Evolutionary conservation across 2,888 invertebrate species (phyloP).

Genomic region (Phytoseiulus persimilis): DNA sequence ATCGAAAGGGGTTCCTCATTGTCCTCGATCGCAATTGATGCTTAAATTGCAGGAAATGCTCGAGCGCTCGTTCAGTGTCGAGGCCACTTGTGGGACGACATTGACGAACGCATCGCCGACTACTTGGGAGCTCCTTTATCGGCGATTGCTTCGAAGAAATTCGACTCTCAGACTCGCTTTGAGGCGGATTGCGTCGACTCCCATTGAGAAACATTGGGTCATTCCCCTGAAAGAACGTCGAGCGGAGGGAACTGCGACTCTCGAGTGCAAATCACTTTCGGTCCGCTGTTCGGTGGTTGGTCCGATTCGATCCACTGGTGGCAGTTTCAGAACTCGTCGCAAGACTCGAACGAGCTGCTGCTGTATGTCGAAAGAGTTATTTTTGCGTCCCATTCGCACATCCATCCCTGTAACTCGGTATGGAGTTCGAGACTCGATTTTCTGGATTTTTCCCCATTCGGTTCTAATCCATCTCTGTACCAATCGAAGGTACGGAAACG

Average conservation of each 20-base stretch:
- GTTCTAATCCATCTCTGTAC: no score
- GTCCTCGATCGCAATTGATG: neutral
- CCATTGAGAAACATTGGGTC: neutral
- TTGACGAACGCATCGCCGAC: neutral
- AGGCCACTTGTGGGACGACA: neutral
- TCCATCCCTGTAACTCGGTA: no score
- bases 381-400: no score
- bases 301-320: neutral
- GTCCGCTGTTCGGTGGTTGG: neutral
- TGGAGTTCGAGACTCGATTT: no score
- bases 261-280: neutral
- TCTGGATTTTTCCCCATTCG: no score
- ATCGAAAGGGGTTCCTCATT: neutral
- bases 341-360: neutral
- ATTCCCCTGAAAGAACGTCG: neutral
- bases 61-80: neutral
- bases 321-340: neutral
- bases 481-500: no score
- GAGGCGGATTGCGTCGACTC: neutral
- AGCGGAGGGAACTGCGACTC: neutral
- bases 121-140: neutral
- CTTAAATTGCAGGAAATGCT: neutral
- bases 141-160: neutral
- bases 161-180: neutral
- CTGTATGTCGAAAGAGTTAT: no score